Evolutionary conservation across 2,113 vertebrate genomes (phyloP).

Genomic region (Xyliphius kryptos): DNA sequence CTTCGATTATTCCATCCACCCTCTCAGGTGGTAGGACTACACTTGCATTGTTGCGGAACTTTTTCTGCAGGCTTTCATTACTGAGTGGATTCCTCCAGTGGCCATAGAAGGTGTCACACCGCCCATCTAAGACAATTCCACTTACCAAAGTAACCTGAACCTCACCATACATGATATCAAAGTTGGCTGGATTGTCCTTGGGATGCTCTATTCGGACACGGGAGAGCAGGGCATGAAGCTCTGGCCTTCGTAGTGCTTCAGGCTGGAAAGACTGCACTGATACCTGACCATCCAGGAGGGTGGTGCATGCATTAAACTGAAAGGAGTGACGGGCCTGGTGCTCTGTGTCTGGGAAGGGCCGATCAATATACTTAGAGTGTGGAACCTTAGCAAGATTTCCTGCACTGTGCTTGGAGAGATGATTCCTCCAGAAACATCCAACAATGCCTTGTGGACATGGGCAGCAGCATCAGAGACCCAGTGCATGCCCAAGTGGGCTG

Average conservation of each 20-base stretch:
- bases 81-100: slow-evolving; percentile 84
- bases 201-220: slow-evolving; percentile 77
- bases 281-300: slow-evolving; percentile 75
- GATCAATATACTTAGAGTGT: slow-evolving; percentile 79
- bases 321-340: slow-evolving; percentile 83
- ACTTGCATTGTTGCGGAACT: slow-evolving; percentile 71
- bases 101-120: slow-evolving; percentile 82
- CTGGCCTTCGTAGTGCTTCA: slow-evolving; percentile 55
- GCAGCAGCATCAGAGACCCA: slow-evolving; percentile 79
- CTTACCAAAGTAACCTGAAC: slow-evolving; percentile 67
- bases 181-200: slow-evolving; percentile 74
- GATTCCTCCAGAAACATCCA: slow-evolving; percentile 50
- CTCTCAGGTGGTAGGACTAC: slow-evolving; percentile 60
- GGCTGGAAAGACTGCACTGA: slow-evolving; percentile 65
- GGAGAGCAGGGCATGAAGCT: slow-evolving; percentile 67
- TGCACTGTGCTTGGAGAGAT: slow-evolving; percentile 62
- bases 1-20: slow-evolving; percentile 61
- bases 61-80: slow-evolving; percentile 71
- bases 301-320: slow-evolving; percentile 78
- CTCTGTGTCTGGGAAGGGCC: slow-evolving; percentile 77
- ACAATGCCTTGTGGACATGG: slow-evolving; percentile 64
- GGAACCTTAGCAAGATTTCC: slow-evolving; percentile 74
- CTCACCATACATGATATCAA: slow-evolving; percentile 78
- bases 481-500: slow-evolving; percentile 85
- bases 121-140: slow-evolving; percentile 66